These are phyloP conservation scores for Hystrix cristata DNA, from an alignment of 2,113 vertebrate species.

Conservation along the genomic window DNA sequence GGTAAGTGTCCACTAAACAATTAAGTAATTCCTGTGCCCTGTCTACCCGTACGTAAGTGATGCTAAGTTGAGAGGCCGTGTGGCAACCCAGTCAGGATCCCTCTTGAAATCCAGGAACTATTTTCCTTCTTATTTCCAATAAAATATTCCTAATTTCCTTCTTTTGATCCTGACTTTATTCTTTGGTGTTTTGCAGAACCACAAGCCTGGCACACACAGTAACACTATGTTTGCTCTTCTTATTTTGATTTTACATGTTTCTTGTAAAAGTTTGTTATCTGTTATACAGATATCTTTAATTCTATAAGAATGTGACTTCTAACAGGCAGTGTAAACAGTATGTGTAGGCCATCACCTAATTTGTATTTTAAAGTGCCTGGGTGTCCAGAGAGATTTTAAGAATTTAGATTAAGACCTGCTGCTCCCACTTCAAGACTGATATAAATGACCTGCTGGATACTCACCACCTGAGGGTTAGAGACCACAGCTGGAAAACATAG, in stretches of 20 bases:
- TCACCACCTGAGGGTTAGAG: not conserved
- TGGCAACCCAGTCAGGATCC: not conserved
- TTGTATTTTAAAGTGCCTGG: not conserved
- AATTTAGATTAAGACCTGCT: not conserved
- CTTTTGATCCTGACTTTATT: not conserved
- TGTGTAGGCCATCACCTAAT: not conserved
- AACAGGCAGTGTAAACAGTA: not conserved
- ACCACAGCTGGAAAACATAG: not conserved
- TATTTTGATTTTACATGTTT: not conserved
- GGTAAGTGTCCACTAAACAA: not conserved
- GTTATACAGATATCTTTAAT: not conserved
- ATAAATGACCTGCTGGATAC: not conserved
- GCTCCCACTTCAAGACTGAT: not conserved
- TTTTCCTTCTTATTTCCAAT: not conserved
- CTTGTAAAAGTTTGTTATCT: not conserved
- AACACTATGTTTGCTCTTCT: not conserved
- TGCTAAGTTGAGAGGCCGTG: not conserved
- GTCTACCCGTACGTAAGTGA: not conserved
- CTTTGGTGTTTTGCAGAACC: not conserved
- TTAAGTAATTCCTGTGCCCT: not conserved
- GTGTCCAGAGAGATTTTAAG: not conserved
- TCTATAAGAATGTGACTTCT: not conserved
- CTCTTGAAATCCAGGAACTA: not conserved
- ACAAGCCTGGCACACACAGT: too few species aligned
- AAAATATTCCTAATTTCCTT: not conserved